These are phyloP conservation scores for Triplophysa yarkandensis DNA, from an alignment of 2,797 vertebrate genomes.

Conservation along the genomic window DNA sequence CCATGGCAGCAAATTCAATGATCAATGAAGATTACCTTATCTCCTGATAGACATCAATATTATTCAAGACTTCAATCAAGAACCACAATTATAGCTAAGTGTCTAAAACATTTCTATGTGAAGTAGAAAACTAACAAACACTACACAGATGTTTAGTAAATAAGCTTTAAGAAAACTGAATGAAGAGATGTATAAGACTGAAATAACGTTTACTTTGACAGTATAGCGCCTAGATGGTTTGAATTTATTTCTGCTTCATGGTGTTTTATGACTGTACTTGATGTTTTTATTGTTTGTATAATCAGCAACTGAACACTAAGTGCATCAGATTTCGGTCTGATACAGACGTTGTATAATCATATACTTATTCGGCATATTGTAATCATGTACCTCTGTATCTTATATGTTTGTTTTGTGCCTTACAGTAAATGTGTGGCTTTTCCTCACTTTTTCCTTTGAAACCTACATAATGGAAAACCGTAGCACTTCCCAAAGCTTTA, in stretches of 20 bases:
- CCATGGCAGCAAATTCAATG: background rate
- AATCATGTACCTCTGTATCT: constrained; percentile 15
- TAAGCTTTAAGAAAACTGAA: background rate
- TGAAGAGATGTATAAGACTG: background rate
- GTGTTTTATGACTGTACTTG: constrained; percentile 8
- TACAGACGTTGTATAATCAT: constrained; percentile 21
- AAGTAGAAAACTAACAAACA: constrained; percentile 4
- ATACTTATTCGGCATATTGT: background rate
- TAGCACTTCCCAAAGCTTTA: constrained; percentile 38
- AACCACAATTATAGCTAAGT: constrained; percentile 2
- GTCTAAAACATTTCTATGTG: constrained; percentile 26
- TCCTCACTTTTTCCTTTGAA: constrained; percentile 6
- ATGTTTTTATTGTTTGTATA: constrained; percentile 30
- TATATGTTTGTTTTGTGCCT: constrained; percentile 39
- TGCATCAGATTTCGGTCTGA: constrained; percentile 26
- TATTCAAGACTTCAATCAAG: background rate
- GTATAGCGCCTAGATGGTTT: constrained; percentile 13
- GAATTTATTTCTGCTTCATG: constrained; percentile 16
- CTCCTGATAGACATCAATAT: background rate
- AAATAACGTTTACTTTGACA: background rate
- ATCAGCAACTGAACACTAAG: constrained; percentile 25
- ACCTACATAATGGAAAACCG: constrained; percentile 18
- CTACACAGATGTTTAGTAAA: background rate
- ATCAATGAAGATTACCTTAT: background rate
- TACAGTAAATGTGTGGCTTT: constrained; percentile 35